A percentile compares a stretch with the other conserved stretches of the same genome.
Conservation (phyloP, 2,113 vertebrate species). For the Chauna torquata region DNA sequence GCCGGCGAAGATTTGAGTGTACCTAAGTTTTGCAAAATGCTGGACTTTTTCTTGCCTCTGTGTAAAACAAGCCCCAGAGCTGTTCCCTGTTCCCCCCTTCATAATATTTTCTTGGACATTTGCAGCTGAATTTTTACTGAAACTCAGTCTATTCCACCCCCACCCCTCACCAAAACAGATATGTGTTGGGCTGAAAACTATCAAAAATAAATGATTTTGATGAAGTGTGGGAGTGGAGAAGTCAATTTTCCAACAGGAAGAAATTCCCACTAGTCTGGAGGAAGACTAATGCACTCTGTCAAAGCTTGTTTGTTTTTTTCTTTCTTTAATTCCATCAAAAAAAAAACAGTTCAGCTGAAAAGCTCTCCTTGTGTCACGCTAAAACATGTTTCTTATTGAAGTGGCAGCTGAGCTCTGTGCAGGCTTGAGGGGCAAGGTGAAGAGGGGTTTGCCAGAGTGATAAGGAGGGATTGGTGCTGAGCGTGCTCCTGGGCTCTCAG, state of each 20-base stretch:
- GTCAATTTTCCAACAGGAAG: not conserved
- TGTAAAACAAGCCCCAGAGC: not conserved
- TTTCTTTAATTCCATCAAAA: not conserved
- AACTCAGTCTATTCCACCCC: not conserved
- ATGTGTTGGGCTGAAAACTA: not conserved
- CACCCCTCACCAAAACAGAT: not conserved
- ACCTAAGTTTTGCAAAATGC: not conserved
- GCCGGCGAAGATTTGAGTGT: not conserved
- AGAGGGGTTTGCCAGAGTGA: not conserved
- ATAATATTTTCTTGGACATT: not conserved
- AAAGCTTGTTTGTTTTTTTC: not conserved
- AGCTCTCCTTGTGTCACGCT: not conserved
- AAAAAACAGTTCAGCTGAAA: not conserved
- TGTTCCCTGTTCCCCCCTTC: not conserved
- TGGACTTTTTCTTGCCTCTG: not conserved
- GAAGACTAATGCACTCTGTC: not conserved
- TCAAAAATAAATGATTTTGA: not conserved
- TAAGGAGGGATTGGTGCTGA: not conserved
- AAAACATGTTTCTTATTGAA: not conserved
- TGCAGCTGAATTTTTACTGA: not conserved
- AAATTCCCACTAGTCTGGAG: not conserved
- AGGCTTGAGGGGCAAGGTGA: not conserved
- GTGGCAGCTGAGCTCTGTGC: not conserved
- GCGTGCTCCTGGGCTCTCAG: not conserved
- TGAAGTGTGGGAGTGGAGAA: not conserved